A percentile compares a stretch with the other conserved stretches of the same genome.
Evolutionary conservation across 2,113 vertebrate genomes (phyloP).

Genomic region (Etheostoma cragini): DNA sequence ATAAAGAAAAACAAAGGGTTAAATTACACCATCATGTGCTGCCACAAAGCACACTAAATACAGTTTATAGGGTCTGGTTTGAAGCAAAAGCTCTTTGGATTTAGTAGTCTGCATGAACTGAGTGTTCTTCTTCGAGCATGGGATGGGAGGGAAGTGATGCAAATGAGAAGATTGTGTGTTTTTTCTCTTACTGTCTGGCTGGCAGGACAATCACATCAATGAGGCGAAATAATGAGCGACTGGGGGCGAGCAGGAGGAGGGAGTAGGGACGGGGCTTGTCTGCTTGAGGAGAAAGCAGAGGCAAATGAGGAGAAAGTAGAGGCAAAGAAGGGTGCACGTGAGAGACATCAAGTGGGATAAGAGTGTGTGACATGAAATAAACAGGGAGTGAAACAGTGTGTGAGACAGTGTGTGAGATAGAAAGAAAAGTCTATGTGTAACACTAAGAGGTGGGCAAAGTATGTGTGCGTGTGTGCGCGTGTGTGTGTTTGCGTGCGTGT

Average conservation of each 20-base stretch:
- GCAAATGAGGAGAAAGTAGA: conserved; percentile 16
- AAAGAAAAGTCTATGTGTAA: conserved; percentile 31
- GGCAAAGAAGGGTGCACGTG: conserved; percentile 18
- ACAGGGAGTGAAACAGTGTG: conserved; percentile 19
- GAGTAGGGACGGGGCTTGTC: conserved; percentile 21
- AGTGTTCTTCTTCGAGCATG: neutral
- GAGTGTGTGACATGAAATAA: conserved; percentile 38
- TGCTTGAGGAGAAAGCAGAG: conserved; percentile 34
- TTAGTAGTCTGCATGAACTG: conserved; percentile 11
- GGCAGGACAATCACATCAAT: conserved; percentile 75
- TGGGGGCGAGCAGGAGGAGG: conserved; percentile 6
- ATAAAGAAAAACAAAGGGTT: conserved; percentile 54
- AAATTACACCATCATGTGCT: conserved; percentile 63
- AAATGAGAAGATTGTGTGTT: conserved; percentile 71
- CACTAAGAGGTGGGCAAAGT: conserved; percentile 34
- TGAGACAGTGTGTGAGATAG: neutral
- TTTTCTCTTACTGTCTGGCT: conserved; percentile 62
- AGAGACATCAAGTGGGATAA: conserved; percentile 36
- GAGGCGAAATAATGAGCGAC: conserved; percentile 77
- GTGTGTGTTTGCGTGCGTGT: conserved; percentile 41
- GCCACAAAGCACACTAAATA: conserved; percentile 47
- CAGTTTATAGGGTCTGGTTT: conserved; percentile 21
- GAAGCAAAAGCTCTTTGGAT: conserved; percentile 11
- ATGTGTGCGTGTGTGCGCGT: conserved; percentile 47
- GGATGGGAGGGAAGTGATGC: conserved; percentile 40